These are phyloP conservation scores for Nemotelus pantherinus DNA, from an alignment of 2,888 invertebrate genomes.

Conservation along the genomic window DNA sequence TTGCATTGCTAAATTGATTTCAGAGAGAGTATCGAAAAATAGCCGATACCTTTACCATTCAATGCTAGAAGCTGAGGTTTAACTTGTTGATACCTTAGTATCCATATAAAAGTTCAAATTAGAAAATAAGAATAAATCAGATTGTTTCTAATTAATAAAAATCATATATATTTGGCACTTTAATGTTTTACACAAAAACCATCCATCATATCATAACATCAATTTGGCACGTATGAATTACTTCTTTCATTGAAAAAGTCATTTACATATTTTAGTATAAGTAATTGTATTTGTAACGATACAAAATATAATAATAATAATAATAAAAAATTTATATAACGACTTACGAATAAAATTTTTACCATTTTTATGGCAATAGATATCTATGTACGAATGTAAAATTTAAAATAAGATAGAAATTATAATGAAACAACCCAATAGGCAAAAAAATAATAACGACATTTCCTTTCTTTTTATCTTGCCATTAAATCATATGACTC, in stretches of 20 bases:
- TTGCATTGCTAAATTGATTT: too few relatives aligned
- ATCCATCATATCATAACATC: conserved; percentile 56
- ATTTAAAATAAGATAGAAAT: conserved; percentile 47
- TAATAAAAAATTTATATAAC: conserved; percentile 51
- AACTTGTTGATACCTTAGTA: background rate
- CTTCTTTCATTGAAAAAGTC: conserved; percentile 61
- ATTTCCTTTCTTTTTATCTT: too few relatives aligned
- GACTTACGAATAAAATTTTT: conserved; percentile 48
- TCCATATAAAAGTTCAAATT: background rate
- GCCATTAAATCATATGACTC: too few relatives aligned
- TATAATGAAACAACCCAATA: conserved; percentile 49
- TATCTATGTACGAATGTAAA: conserved; percentile 48
- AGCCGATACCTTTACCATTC: too few relatives aligned
- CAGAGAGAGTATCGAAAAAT: too few relatives aligned
- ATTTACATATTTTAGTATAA: conserved; percentile 54
- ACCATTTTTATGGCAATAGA: conserved; percentile 48
- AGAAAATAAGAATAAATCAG: background rate
- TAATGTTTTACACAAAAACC: conserved; percentile 62
- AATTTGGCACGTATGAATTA: conserved; percentile 48
- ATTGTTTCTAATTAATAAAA: background rate
- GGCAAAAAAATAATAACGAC: conserved; percentile 38
- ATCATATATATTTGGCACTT: conserved; percentile 49
- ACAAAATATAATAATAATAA: conserved; percentile 57
- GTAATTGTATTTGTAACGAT: conserved; percentile 55
- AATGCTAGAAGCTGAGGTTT: too few relatives aligned